phyloP scores from a whole-genome alignment of 1,140 invertebrate species.

The Megathymus violae region DNA sequence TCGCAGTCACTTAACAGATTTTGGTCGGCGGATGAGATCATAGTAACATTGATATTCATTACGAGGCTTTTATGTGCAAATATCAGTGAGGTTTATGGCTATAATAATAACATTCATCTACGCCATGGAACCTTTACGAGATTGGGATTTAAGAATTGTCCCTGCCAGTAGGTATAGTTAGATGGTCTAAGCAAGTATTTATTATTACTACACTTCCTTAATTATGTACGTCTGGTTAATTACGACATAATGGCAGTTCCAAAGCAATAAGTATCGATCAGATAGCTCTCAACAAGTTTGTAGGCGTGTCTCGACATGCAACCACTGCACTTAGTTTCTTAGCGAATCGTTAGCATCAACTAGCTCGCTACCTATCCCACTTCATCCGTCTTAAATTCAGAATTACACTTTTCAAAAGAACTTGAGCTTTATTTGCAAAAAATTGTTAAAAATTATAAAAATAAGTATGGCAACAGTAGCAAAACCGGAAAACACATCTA shows the following conservation, averaged over 20 bases:
- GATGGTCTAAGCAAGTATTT: neutral
- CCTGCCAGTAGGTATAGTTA: no score
- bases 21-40: constrained; percentile 14
- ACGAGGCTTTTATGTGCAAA: constrained; percentile 5
- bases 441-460: no score
- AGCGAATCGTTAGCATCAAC: neutral
- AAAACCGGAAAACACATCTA: no score
- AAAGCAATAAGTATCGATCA: constrained; percentile 1
- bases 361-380: neutral
- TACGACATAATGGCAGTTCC: neutral
- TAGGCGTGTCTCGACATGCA: neutral
- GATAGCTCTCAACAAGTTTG: neutral
- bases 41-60: constrained; percentile 22
- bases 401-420: no score
- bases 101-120: neutral
- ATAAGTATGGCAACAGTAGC: no score
- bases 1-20: constrained; percentile 8
- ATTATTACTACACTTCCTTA: neutral
- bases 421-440: no score
- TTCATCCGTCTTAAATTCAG: no score
- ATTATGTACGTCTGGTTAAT: constrained; percentile 7
- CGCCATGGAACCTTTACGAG: neutral
- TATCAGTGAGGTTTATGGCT: neutral
- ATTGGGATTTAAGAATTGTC: no score
- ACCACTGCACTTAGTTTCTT: neutral